Percentiles rank a stretch among this genome's conserved stretches.
Conservation (phyloP, 2,797 vertebrate genomes). For the Takifugu ocellatus region DNA sequence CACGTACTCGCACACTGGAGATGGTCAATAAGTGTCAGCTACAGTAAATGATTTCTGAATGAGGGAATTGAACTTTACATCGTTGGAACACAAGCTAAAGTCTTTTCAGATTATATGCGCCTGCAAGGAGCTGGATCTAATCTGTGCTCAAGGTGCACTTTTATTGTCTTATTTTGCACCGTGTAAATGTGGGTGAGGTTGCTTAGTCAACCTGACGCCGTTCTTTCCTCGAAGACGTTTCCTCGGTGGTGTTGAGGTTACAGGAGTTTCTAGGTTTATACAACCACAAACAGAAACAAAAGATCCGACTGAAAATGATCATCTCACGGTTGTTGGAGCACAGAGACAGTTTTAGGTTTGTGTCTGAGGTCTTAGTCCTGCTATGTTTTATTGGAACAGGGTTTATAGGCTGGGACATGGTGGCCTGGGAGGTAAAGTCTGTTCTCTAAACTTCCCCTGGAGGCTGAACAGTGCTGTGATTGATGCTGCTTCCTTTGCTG, state of each 20-base stretch:
- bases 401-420: too few relatives aligned
- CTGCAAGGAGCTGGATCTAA: slow-evolving; percentile 12
- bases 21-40: slow-evolving; percentile 26
- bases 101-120: slow-evolving; percentile 1
- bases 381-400: too few relatives aligned
- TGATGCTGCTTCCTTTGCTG: too few relatives aligned
- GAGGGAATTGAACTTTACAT: slow-evolving; percentile 43
- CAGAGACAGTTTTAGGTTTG: too few relatives aligned
- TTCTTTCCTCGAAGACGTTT: slow-evolving; percentile 52
- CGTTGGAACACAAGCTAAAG: slow-evolving; percentile 2
- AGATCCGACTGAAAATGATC: slow-evolving; percentile 17
- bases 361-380: too few relatives aligned
- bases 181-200: slow-evolving; percentile 34
- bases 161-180: slow-evolving; percentile 47
- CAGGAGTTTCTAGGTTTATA: slow-evolving; percentile 29
- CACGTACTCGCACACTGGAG: not conserved
- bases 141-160: slow-evolving; percentile 29
- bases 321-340: slow-evolving; percentile 1
- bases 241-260: slow-evolving; percentile 56
- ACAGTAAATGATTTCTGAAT: slow-evolving; percentile 50
- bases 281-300: not conserved
- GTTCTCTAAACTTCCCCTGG: too few relatives aligned
- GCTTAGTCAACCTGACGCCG: slow-evolving; percentile 52
- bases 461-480: too few relatives aligned
- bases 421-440: too few relatives aligned